Evolutionary conservation across 2,797 vertebrate genomes (phyloP).

Genomic region (Cyprinella venusta): DNA sequence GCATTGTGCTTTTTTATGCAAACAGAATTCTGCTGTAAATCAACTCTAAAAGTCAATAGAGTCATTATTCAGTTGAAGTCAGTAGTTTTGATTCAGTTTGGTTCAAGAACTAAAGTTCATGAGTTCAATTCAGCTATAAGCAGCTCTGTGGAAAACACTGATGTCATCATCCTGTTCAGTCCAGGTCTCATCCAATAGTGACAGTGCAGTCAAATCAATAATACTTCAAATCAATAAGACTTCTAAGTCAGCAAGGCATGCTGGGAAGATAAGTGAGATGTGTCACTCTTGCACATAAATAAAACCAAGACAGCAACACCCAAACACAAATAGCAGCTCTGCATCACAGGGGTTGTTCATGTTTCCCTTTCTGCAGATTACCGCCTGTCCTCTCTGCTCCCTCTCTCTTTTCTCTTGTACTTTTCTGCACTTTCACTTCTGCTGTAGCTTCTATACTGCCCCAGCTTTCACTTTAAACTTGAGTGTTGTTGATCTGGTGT

Average conservation of each 20-base stretch:
- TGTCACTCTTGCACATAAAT: constrained; percentile 22
- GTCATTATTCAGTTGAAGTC: not conserved
- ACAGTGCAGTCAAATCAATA: not conserved
- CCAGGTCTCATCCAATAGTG: not conserved
- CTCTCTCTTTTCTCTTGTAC: not conserved
- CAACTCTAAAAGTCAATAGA: not conserved
- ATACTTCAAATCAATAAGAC: not conserved
- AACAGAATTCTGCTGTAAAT: not conserved
- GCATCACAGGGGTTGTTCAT: constrained; percentile 11
- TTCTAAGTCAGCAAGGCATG: not conserved
- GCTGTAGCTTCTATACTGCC: not conserved
- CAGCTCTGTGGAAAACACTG: not conserved
- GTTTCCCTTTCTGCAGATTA: not conserved
- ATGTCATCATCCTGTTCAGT: not conserved
- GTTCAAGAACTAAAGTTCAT: not conserved
- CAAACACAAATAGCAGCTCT: constrained; percentile 38
- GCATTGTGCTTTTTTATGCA: not conserved
- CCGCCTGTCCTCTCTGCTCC: constrained; percentile 2
- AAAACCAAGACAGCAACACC: constrained; percentile 25
- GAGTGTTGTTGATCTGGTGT: not conserved
- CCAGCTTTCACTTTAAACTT: not conserved
- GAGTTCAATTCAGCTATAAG: not conserved
- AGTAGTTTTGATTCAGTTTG: not conserved
- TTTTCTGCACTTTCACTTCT: constrained; percentile 15
- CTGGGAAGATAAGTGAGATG: not conserved